A percentile compares a stretch with the other conserved stretches of the same genome.
phyloP scores from a whole-genome alignment of 2,888 invertebrate species.

The Apotomis betuletana region DNA sequence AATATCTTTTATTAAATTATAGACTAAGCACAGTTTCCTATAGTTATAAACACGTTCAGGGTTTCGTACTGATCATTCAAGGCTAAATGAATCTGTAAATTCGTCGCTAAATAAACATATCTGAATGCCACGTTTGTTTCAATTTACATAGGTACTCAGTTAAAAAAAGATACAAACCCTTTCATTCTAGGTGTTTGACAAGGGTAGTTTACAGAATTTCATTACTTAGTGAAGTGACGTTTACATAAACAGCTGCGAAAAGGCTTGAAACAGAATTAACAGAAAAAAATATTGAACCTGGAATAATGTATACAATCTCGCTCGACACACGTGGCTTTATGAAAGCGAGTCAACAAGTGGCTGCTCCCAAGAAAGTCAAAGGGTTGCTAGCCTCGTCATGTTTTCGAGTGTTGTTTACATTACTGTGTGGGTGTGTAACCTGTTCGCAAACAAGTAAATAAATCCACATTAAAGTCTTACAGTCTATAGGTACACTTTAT shows the following conservation, averaged over 20 bases:
- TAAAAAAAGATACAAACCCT: too few relatives aligned
- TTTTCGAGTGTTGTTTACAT: slow-evolving; percentile 45
- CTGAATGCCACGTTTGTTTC: too few relatives aligned
- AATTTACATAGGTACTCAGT: too few relatives aligned
- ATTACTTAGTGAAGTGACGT: too few relatives aligned
- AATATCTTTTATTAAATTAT: too few relatives aligned
- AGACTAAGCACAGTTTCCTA: too few relatives aligned
- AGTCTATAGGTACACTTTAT: background rate
- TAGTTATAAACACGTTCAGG: too few relatives aligned
- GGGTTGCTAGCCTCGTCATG: background rate
- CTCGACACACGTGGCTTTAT: background rate
- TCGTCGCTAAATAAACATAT: too few relatives aligned
- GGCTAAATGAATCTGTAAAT: too few relatives aligned
- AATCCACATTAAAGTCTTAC: background rate
- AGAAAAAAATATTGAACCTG: background rate
- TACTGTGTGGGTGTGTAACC: slow-evolving; percentile 32
- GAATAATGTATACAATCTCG: background rate
- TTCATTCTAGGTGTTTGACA: too few relatives aligned
- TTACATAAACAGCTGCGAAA: background rate
- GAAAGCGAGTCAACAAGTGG: slow-evolving; percentile 1
- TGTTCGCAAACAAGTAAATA: background rate
- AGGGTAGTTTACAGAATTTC: too few relatives aligned
- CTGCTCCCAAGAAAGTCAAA: background rate
- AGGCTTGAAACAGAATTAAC: background rate
- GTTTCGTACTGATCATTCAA: too few relatives aligned